These are phyloP conservation scores for Phoxinus dragarum DNA, from an alignment of 2,797 vertebrate species.

Conservation along the genomic window DNA sequence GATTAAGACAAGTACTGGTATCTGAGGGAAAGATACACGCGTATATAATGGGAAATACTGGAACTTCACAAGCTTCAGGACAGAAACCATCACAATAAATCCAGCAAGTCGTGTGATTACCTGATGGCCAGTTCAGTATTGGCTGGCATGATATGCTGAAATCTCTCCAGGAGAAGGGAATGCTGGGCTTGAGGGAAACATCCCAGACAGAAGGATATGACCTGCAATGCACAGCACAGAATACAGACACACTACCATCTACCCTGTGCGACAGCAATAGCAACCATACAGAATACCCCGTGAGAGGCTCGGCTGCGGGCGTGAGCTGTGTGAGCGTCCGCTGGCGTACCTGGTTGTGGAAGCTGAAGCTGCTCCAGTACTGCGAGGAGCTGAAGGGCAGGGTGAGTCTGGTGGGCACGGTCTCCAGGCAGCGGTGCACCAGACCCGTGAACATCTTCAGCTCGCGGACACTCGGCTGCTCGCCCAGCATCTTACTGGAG, in stretches of 20 bases:
- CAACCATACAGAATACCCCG: background rate
- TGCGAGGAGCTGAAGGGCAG: constrained; percentile 90
- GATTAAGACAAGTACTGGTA: background rate
- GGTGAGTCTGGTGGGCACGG: constrained; percentile 87
- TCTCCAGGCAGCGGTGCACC: constrained; percentile 92
- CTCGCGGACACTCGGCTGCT: constrained; percentile 77
- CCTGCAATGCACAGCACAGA: constrained; percentile 75
- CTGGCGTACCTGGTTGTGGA: constrained; percentile 91
- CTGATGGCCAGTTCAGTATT: constrained; percentile 92
- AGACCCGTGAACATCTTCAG: constrained; percentile 88
- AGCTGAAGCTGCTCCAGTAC: constrained; percentile 95
- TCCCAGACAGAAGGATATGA: constrained; percentile 90
- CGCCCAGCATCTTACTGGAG: constrained; percentile 81
- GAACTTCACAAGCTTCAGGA: background rate
- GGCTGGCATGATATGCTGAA: constrained; percentile 88
- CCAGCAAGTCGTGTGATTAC: constrained; percentile 71
- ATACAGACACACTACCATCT: background rate
- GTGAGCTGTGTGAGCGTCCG: too few species aligned
- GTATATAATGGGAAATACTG: background rate
- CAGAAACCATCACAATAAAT: background rate
- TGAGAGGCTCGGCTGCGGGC: background rate
- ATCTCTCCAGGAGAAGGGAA: constrained; percentile 89
- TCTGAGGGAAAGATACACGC: background rate
- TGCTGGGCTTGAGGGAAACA: constrained; percentile 88
- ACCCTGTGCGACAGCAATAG: background rate